Evolutionary conservation across 1,140 invertebrate species (phyloP).

Genomic region (Rhysida immarginata): DNA sequence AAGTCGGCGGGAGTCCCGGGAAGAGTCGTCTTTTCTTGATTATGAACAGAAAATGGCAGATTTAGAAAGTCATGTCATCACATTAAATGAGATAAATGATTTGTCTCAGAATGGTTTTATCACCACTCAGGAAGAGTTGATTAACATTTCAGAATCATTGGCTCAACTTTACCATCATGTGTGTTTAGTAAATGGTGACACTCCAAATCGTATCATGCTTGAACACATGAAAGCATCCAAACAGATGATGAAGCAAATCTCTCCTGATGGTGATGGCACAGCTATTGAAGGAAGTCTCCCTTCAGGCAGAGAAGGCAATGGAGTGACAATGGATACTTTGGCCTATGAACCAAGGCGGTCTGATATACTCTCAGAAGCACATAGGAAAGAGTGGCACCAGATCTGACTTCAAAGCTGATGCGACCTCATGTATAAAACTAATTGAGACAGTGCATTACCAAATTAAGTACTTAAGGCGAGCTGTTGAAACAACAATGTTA

Average conservation of each 20-base stretch:
- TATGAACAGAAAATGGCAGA: slow-evolving; percentile 56
- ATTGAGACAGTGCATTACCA: slow-evolving; percentile 85
- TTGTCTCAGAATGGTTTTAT: slow-evolving; percentile 56
- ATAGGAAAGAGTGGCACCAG: too few species aligned
- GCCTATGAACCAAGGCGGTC: too few species aligned
- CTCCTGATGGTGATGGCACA: too few species aligned
- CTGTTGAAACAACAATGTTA: slow-evolving; percentile 80
- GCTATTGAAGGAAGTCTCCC: too few species aligned
- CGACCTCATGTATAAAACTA: slow-evolving; percentile 56
- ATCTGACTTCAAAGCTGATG: too few species aligned
- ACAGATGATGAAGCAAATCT: too few species aligned
- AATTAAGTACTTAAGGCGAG: slow-evolving; percentile 68
- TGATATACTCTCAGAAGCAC: too few species aligned
- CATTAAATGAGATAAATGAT: slow-evolving; percentile 53
- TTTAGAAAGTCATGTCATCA: slow-evolving; percentile 55
- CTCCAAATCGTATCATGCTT: slow-evolving; percentile 63
- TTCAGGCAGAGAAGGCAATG: too few species aligned
- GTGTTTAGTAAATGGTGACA: slow-evolving; percentile 75
- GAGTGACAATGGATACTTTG: too few species aligned
- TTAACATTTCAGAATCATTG: slow-evolving; percentile 74
- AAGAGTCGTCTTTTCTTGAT: too few species aligned
- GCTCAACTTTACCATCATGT: slow-evolving; percentile 88
- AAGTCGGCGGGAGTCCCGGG: too few species aligned
- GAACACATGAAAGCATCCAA: slow-evolving; percentile 61
- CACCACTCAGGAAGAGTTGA: slow-evolving; percentile 49